phyloP scores from a whole-genome alignment of 2,113 vertebrate genomes.

The Triplophysa siluroides region DNA sequence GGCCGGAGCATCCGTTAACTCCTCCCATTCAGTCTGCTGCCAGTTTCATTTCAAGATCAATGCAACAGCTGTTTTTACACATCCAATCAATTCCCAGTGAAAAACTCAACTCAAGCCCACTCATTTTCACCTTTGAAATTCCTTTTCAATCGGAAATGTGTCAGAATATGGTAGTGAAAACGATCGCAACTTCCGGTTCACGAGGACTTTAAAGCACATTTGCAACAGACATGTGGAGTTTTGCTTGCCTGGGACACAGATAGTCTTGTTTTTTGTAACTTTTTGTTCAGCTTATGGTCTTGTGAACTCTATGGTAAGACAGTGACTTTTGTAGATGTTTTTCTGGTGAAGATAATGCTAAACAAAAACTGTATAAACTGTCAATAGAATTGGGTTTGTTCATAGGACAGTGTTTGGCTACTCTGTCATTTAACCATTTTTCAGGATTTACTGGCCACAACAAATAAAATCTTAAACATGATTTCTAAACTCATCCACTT shows the following conservation, averaged over 20 bases:
- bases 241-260: background rate
- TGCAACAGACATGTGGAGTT: constrained; percentile 35
- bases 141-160: no score
- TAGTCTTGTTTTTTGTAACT: background rate
- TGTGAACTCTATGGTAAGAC: background rate
- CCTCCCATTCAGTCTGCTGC: no score
- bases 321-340: background rate
- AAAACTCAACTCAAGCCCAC: no score
- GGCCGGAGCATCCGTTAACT: no score
- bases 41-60: no score
- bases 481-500: background rate
- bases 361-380: no score
- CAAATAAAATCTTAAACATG: background rate
- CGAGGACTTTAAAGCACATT: background rate
- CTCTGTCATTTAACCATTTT: background rate
- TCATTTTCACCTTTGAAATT: no score
- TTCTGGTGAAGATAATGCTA: background rate
- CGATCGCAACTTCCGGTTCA: no score
- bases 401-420: background rate
- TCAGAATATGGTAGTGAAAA: no score
- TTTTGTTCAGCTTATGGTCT: background rate
- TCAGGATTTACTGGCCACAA: background rate
- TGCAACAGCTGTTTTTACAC: no score
- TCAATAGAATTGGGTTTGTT: background rate
- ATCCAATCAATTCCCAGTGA: no score